Evolutionary conservation across 2,797 vertebrate genomes (phyloP).

Genomic region (Siniperca undulata): DNA sequence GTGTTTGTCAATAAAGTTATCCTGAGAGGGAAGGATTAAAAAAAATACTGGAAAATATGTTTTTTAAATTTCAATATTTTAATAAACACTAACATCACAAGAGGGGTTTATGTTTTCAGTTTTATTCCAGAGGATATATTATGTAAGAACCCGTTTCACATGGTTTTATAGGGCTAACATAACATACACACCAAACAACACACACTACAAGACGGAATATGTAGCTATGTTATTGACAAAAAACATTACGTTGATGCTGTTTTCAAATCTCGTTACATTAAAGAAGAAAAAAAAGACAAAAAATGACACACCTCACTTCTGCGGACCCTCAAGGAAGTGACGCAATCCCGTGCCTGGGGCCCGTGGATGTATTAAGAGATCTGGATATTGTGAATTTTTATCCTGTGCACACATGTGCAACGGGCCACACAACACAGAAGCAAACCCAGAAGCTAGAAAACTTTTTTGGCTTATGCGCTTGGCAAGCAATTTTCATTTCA

Average conservation of each 20-base stretch:
- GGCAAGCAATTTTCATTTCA: neutral
- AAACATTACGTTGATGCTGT: too few relatives aligned
- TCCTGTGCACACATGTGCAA: too few relatives aligned
- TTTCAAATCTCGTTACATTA: too few relatives aligned
- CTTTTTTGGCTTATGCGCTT: neutral
- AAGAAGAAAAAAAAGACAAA: too few relatives aligned
- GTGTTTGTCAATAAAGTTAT: neutral
- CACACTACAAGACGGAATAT: neutral
- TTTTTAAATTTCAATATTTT: neutral
- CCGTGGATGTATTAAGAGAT: too few relatives aligned
- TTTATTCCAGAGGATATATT: neutral
- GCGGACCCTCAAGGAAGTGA: too few relatives aligned
- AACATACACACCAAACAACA: neutral
- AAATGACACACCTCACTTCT: too few relatives aligned
- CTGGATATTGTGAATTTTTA: too few relatives aligned
- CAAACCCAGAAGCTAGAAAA: too few relatives aligned
- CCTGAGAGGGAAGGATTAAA: too few relatives aligned
- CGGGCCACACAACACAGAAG: too few relatives aligned
- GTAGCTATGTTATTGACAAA: neutral
- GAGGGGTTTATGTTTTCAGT: neutral
- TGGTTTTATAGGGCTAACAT: neutral
- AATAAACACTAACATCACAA: neutral
- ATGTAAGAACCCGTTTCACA: neutral
- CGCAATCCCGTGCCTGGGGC: too few relatives aligned
- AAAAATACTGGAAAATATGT: neutral